A percentile compares a stretch with the other conserved stretches of the same genome.
phyloP scores from a whole-genome alignment of 1,140 invertebrate species.

The Adelges cooleyi region DNA sequence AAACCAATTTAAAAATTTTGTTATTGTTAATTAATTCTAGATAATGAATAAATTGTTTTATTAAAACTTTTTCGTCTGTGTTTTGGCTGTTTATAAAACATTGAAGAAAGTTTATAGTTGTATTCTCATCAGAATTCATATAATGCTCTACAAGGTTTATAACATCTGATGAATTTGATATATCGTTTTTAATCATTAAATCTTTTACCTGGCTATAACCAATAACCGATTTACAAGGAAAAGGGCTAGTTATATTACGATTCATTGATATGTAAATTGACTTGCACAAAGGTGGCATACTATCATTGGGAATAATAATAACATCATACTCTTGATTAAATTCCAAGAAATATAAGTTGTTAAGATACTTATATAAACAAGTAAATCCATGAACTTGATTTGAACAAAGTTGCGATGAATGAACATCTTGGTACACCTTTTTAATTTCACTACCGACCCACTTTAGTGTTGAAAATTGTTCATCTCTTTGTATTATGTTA shows the following conservation, averaged over 20 bases:
- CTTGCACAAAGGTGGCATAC: slow-evolving; percentile 18
- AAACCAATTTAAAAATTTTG: slow-evolving; percentile 3
- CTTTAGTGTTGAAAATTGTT: slow-evolving; percentile 2
- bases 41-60: not conserved
- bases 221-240: not conserved
- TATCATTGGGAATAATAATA: not conserved
- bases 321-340: not conserved
- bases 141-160: not conserved
- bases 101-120: not conserved
- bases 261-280: slow-evolving; percentile 19
- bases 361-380: slow-evolving; percentile 1
- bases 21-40: not conserved
- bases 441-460: not conserved
- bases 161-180: not conserved
- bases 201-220: not conserved
- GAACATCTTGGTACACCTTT: not conserved
- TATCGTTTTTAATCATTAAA: slow-evolving; percentile 18
- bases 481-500: not conserved
- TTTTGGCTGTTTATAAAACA: not conserved
- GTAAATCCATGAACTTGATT: slow-evolving; percentile 15
- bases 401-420: not conserved
- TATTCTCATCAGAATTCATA: not conserved
- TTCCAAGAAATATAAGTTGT: slow-evolving; percentile 17
- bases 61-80: not conserved
- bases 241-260: not conserved